Percentiles rank a stretch among this genome's conserved stretches.
phyloP scores from a whole-genome alignment of 2,888 invertebrate species.

The Lasioglossum marginatum region DNA sequence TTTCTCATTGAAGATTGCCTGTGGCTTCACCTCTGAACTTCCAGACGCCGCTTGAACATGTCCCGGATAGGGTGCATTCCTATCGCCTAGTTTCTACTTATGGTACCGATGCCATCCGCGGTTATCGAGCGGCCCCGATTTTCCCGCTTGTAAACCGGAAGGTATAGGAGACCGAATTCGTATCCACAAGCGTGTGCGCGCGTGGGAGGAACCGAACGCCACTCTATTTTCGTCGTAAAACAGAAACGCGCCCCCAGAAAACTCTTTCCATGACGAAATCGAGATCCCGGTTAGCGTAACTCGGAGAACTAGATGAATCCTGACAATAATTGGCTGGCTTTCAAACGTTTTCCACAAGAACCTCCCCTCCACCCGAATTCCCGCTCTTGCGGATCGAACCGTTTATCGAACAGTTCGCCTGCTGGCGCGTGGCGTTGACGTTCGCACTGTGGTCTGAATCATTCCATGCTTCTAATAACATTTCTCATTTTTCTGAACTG shows the following conservation, averaged over 20 bases:
- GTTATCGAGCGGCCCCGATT: conserved; percentile 7
- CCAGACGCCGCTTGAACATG: background rate
- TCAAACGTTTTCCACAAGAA: background rate
- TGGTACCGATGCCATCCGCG: background rate
- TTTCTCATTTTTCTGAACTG: background rate
- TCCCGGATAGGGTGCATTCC: conserved; percentile 5
- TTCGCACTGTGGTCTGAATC: background rate
- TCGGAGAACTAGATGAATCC: conserved; percentile 4
- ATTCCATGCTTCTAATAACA: background rate
- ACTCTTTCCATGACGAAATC: conserved; percentile 30
- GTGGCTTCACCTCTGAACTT: conserved; percentile 9
- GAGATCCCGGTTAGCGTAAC: conserved; percentile 20
- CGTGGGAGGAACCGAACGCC: conserved; percentile 24
- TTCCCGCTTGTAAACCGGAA: background rate
- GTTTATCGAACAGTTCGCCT: background rate
- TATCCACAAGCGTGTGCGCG: conserved; percentile 17
- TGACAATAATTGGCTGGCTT: conserved; percentile 5
- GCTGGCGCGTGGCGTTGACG: background rate
- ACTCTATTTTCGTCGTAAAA: conserved; percentile 59
- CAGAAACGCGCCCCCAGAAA: conserved; percentile 36
- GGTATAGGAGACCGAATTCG: background rate
- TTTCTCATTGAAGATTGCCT: background rate
- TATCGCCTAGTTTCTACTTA: conserved; percentile 3
- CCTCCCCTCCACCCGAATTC: background rate
- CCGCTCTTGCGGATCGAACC: background rate